Evolutionary conservation across 2,888 invertebrate genomes (phyloP).

Genomic region (Latheticus oryzae): DNA sequence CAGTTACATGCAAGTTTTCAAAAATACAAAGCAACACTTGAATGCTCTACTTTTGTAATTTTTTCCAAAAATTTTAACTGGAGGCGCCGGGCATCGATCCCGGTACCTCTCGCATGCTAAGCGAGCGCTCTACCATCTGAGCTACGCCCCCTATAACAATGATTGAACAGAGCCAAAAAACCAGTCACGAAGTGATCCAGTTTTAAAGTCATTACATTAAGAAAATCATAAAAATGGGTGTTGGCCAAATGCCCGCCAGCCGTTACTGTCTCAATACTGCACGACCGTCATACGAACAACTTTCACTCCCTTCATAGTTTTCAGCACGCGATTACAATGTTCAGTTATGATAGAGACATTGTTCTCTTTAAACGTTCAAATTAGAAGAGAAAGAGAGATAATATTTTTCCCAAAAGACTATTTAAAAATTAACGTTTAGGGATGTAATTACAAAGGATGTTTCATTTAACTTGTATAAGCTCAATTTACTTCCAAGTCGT

Average conservation of each 20-base stretch:
- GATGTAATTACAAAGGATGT: conserved; percentile 1
- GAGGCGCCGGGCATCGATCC: conserved; percentile 68
- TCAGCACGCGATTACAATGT: conserved; percentile 11
- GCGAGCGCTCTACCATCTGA: conserved; percentile 71
- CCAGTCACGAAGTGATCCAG: conserved; percentile 18
- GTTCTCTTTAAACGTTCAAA: not conserved
- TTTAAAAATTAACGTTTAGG: conserved; percentile 6
- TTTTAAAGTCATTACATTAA: conserved; percentile 23
- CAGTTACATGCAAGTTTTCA: conserved; percentile 23
- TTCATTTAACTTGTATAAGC: not conserved
- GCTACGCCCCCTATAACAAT: conserved; percentile 62
- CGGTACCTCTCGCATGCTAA: conserved; percentile 71
- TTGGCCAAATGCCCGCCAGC: conserved; percentile 15
- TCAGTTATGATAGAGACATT: conserved; percentile 1
- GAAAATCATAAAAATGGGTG: conserved; percentile 11
- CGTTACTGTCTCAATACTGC: not conserved
- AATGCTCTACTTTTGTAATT: not conserved
- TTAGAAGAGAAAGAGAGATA: not conserved
- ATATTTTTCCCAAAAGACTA: conserved; percentile 3
- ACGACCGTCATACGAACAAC: conserved; percentile 1
- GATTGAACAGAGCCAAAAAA: conserved; percentile 10
- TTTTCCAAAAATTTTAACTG: conserved; percentile 46
- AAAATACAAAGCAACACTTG: no score
- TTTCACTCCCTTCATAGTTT: conserved; percentile 22
- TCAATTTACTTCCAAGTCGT: not conserved